A percentile compares a stretch with the other conserved stretches of the same genome.
Conservation (phyloP, 2,888 invertebrate genomes). For the Griposia aprilina region DNA sequence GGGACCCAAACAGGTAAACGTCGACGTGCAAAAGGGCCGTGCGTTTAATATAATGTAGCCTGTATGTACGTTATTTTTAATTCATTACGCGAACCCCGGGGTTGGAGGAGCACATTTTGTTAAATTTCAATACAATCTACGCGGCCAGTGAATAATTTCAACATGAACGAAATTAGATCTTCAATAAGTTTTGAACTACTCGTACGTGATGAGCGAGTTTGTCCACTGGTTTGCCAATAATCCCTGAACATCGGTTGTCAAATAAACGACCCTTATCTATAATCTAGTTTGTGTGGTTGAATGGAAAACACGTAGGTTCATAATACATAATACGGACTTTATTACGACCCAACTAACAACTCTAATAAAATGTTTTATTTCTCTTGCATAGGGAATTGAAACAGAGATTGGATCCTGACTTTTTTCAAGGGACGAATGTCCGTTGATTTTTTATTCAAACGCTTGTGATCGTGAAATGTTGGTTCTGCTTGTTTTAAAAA, state of each 20-base stretch:
- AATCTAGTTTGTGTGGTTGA: conserved; percentile 35
- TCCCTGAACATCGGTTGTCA: conserved; percentile 33
- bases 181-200: conserved; percentile 20
- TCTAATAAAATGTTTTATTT: conserved; percentile 58
- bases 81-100: conserved; percentile 26
- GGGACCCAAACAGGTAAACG: conserved; percentile 20
- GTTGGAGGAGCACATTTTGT: neutral
- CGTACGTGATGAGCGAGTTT: conserved; percentile 36
- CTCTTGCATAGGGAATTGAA: conserved; percentile 52
- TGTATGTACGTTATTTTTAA: conserved; percentile 39
- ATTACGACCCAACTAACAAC: conserved; percentile 44
- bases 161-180: conserved; percentile 26
- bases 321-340: conserved; percentile 6
- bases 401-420: conserved; percentile 52
- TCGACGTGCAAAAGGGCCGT: conserved; percentile 22
- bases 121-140: conserved; percentile 38
- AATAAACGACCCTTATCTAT: conserved; percentile 53
- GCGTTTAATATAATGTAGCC: conserved; percentile 26
- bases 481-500: conserved; percentile 12
- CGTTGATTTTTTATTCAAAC: conserved; percentile 45
- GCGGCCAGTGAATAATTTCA: conserved; percentile 20
- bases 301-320: conserved; percentile 22
- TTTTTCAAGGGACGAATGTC: conserved; percentile 17
- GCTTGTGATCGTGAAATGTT: conserved; percentile 23
- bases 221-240: conserved; percentile 42